Evolutionary conservation across 2,113 vertebrate species (phyloP).

Genomic region (Hippoglossus stenolepis): DNA sequence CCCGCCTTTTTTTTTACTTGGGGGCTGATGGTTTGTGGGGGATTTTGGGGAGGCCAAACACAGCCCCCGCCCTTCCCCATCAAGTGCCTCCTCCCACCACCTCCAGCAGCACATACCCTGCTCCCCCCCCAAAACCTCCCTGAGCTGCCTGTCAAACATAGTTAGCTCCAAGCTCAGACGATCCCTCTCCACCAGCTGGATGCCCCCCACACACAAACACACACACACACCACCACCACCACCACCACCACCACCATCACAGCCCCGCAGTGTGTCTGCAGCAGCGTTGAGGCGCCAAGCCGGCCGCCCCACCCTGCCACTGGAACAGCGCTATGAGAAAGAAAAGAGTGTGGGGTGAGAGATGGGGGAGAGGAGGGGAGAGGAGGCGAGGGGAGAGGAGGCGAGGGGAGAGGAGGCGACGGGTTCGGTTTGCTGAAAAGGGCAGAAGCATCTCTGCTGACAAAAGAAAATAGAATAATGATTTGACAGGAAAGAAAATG

Average conservation of each 20-base stretch:
- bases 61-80: conserved; percentile 8
- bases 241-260: conserved; percentile 32
- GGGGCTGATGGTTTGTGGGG: neutral
- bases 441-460: conserved; percentile 71
- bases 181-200: conserved; percentile 30
- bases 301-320: conserved; percentile 63
- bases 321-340: conserved; percentile 39
- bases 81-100: conserved; percentile 30
- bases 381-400: conserved; percentile 11
- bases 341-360: conserved; percentile 45
- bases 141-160: conserved; percentile 80
- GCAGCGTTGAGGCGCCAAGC: conserved; percentile 67
- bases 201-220: conserved; percentile 8
- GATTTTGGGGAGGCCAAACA: conserved; percentile 20
- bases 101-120: conserved; percentile 12
- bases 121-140: conserved; percentile 32
- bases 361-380: neutral
- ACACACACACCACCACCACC: conserved; percentile 12
- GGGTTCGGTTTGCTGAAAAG: conserved; percentile 44
- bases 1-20: conserved; percentile 55
- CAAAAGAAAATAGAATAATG: conserved; percentile 72
- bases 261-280: conserved; percentile 62
- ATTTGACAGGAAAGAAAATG: conserved; percentile 66
- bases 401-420: neutral
- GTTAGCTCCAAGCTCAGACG: conserved; percentile 71